Percentiles rank a stretch among this genome's conserved stretches.
Evolutionary conservation across 2,888 invertebrate species (phyloP).

Genomic region (Cabera pusaria): DNA sequence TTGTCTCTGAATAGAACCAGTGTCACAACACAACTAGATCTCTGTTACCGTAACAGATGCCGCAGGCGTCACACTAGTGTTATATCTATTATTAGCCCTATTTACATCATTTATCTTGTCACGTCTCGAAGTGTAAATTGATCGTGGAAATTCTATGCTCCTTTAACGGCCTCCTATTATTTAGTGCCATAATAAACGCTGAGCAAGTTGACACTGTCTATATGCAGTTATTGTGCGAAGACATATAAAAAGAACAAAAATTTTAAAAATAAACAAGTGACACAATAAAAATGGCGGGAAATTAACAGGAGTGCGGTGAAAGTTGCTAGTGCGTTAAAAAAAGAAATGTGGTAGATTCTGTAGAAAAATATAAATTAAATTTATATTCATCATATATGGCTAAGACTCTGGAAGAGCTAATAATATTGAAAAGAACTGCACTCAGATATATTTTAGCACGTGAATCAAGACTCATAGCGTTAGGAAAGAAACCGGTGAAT

Average conservation of each 20-base stretch:
- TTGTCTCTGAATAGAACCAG: no score
- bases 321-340: conserved; percentile 9
- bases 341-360: neutral
- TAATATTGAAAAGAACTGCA: conserved; percentile 58
- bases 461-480: conserved; percentile 56
- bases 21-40: no score
- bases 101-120: conserved; percentile 39
- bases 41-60: no score
- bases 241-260: no score
- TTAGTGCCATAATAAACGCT: conserved; percentile 9
- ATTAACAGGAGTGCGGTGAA: conserved; percentile 1
- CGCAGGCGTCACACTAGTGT: no score
- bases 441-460: conserved; percentile 58
- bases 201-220: no score
- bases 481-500: conserved; percentile 64
- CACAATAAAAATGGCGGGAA: conserved; percentile 3
- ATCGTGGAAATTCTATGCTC: conserved; percentile 51
- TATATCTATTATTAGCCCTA: conserved; percentile 33
- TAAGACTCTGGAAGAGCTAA: conserved; percentile 60
- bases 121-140: conserved; percentile 44
- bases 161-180: conserved; percentile 15
- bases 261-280: no score
- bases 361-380: no score
- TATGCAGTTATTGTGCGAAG: no score
- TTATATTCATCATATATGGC: conserved; percentile 52